Evolutionary conservation across 2,113 vertebrate species (phyloP), one percentile per base, ranked within the genome.

Genomic region (Zosterops pallidus): DNA sequence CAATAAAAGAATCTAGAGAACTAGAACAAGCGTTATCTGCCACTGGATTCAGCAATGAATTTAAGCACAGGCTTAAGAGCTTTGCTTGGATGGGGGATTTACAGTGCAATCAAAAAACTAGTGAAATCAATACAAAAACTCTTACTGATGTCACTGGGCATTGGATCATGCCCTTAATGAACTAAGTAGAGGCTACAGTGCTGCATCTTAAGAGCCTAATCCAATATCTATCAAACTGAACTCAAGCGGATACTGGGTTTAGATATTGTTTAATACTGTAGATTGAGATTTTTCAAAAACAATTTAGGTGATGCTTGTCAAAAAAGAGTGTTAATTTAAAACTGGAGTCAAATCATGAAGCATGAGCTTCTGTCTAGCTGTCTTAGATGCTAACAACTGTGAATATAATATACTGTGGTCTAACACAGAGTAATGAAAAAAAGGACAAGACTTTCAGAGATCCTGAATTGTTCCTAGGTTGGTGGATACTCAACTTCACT

Each of bases 81-180:
- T 84, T 94, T 91, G 6, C 65, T 82, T 84, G 83, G 52, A 65
- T 85, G 0, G 0, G 10, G 57, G 72, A 86, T 92, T 90, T 89
- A 94, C 3, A 2, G 37, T 77, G 28, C 75, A 92, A 95, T 91
- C 84, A 82, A 92, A 93, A 95, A 78, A 44, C 26, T 55, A 74
- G 35, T 50, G 46, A 93, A 95, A 64, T 92, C 94, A 96, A 95
- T 94, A 76, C 25, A 85, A 87, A 96, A 95, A 78, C 65, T 94
- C n/a, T 84, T 94, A 79, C 57, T 95, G 86, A 89, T 95, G 74
- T 85, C 42, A 87, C 44, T 84, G 77, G 74, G 19, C 53, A 64
- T 86, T 86, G 86, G 80, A 94, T 92, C 69, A 35, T 86, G 56
- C 11, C 64, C 89, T 96, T 94, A 95, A 92, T 95, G 89, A 95